Percentiles rank a stretch among this genome's conserved stretches.
phyloP scores from a whole-genome alignment of 2,113 vertebrate species.

The Taxidea taxus region DNA sequence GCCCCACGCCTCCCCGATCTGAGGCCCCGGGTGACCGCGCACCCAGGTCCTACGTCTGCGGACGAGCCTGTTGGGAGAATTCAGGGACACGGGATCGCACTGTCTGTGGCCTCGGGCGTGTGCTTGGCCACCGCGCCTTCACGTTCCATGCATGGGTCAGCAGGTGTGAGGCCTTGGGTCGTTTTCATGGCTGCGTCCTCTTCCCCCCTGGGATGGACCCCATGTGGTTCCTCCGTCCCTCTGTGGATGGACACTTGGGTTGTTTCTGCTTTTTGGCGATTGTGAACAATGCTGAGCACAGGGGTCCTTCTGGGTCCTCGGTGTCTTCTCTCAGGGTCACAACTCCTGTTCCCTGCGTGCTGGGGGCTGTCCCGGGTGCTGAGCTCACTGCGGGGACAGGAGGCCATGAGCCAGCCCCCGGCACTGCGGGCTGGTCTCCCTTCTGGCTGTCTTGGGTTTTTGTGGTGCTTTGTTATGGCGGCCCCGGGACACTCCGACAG shows the following conservation, averaged over 20 bases:
- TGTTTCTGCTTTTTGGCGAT: too few relatives aligned
- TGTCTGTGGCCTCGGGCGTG: rapidly evolving
- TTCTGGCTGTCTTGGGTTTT: not conserved
- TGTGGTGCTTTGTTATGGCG: too few relatives aligned
- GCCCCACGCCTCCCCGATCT: too few relatives aligned
- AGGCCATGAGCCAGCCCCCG: rapidly evolving
- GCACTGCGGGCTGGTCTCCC: rapidly evolving
- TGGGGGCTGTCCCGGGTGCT: rapidly evolving
- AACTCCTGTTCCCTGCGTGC: too few relatives aligned
- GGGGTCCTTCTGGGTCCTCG: rapidly evolving
- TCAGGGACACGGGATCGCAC: rapidly evolving
- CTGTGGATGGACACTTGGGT: not conserved
- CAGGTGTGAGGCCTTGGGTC: rapidly evolving
- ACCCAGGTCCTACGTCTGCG: rapidly evolving
- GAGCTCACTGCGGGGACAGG: not conserved
- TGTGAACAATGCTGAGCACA: rapidly evolving
- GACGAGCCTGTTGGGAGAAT: rapidly evolving
- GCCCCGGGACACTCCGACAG: too few relatives aligned
- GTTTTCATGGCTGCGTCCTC: not conserved
- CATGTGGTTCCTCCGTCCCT: rapidly evolving
- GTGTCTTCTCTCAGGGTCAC: rapidly evolving
- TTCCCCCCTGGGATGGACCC: rapidly evolving
- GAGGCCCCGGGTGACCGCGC: too few relatives aligned
- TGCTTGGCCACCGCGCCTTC: rapidly evolving
- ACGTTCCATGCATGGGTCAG: rapidly evolving